Conservation (phyloP, 2,888 invertebrate genomes). For the Amphiduros pacificus region DNA sequence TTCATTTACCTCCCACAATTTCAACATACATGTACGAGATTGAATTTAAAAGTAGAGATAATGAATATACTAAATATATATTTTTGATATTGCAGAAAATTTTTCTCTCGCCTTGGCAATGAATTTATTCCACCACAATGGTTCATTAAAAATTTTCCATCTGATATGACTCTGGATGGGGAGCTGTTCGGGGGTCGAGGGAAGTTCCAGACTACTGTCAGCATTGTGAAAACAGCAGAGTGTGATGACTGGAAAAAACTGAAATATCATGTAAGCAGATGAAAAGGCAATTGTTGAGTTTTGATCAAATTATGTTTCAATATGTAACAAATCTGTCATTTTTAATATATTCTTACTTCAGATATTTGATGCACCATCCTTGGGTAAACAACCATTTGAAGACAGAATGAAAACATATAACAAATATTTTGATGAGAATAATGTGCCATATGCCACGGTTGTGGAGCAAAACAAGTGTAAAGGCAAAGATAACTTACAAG, state of each 20-base stretch:
- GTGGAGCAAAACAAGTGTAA: conserved; percentile 46
- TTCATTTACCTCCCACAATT: background rate
- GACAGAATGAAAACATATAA: conserved; percentile 39
- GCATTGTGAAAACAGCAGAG: conserved; percentile 51
- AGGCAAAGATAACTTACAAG: conserved; percentile 41
- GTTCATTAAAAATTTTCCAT: conserved; percentile 48
- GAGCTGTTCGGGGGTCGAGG: conserved; percentile 54
- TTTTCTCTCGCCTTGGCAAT: conserved; percentile 54
- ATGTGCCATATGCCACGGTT: conserved; percentile 42
- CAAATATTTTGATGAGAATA: conserved; percentile 45
- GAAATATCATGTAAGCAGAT: conserved; percentile 41
- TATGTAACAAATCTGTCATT: background rate
- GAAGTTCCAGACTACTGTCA: conserved; percentile 52
- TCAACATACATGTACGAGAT: background rate
- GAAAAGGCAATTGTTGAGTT: background rate
- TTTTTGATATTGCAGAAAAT: conserved; percentile 36
- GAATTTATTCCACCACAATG: conserved; percentile 52
- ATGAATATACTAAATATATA: background rate
- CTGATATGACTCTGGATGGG: conserved; percentile 50
- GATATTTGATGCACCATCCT: conserved; percentile 52
- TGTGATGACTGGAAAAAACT: conserved; percentile 48
- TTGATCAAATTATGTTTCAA: background rate
- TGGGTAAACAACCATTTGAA: conserved; percentile 48
- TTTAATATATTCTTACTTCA: conserved; percentile 14
- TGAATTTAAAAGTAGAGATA: background rate